These are phyloP conservation scores for Somateria mollissima DNA, from an alignment of 2,797 vertebrate species.

Conservation along the genomic window DNA sequence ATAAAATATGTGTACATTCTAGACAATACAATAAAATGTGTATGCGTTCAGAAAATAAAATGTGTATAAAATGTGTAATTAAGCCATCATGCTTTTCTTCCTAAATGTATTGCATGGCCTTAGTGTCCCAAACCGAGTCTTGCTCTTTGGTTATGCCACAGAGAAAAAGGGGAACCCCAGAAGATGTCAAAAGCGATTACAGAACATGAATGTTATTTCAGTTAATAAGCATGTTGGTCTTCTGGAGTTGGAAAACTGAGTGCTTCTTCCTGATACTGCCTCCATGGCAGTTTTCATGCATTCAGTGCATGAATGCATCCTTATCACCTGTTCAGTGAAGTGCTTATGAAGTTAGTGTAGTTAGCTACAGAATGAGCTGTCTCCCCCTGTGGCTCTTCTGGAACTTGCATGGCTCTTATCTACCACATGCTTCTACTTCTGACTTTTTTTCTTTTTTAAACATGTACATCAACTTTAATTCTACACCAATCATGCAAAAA, in stretches of 20 bases:
- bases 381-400: not conserved
- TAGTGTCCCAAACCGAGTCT: not conserved
- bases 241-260: not conserved
- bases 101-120: rapidly evolving
- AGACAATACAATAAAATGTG: too few relatives aligned
- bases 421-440: not conserved
- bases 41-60: not conserved
- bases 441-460: not conserved
- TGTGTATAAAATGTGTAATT: not conserved
- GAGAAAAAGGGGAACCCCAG: not conserved
- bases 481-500: not conserved
- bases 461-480: rapidly evolving
- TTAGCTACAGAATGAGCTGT: not conserved
- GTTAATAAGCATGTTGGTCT: not conserved
- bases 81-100: not conserved
- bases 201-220: not conserved
- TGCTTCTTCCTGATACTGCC: not conserved
- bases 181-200: not conserved
- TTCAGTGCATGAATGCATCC: not conserved
- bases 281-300: not conserved
- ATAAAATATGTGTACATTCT: too few relatives aligned
- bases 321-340: not conserved
- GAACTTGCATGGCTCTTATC: not conserved
- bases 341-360: not conserved
- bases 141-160: not conserved